Conservation (phyloP, 2,888 invertebrate species). For the Coelinius sp. region DNA sequence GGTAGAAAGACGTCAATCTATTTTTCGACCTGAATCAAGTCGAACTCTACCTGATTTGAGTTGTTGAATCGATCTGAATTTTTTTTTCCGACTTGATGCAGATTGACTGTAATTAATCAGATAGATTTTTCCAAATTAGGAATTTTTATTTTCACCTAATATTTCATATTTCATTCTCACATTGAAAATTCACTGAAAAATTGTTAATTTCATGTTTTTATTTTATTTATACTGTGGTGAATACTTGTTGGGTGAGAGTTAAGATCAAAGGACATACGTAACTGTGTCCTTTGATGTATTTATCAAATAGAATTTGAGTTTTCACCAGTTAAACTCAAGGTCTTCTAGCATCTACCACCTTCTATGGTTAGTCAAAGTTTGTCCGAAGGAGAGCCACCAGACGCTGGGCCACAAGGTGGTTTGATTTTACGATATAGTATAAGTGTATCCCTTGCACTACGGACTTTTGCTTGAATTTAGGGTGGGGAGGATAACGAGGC, state of each 20-base stretch:
- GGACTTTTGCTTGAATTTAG: neutral
- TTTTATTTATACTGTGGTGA: neutral
- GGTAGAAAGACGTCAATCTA: no score
- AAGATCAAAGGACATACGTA: neutral
- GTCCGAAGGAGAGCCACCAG: neutral
- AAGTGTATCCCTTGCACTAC: slow-evolving; percentile 4
- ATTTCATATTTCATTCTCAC: no score
- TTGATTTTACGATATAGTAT: slow-evolving; percentile 9
- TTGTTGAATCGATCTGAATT: no score
- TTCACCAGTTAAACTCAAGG: neutral
- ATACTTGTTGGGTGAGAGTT: neutral
- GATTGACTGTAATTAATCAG: no score
- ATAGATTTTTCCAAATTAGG: no score
- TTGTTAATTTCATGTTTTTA: neutral
- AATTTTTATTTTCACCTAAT: no score
- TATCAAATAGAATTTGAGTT: slow-evolving; percentile 10
- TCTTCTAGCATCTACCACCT: neutral
- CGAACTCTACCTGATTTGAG: no score
- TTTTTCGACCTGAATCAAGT: no score
- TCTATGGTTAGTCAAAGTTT: slow-evolving; percentile 21
- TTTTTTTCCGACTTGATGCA: no score
- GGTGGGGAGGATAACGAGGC: slow-evolving; percentile 14
- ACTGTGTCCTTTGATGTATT: slow-evolving; percentile 10
- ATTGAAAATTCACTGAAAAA: neutral
- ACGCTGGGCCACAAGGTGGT: slow-evolving; percentile 7